Conservation (phyloP, 1,140 invertebrate genomes). For the Gryon sp. region DNA sequence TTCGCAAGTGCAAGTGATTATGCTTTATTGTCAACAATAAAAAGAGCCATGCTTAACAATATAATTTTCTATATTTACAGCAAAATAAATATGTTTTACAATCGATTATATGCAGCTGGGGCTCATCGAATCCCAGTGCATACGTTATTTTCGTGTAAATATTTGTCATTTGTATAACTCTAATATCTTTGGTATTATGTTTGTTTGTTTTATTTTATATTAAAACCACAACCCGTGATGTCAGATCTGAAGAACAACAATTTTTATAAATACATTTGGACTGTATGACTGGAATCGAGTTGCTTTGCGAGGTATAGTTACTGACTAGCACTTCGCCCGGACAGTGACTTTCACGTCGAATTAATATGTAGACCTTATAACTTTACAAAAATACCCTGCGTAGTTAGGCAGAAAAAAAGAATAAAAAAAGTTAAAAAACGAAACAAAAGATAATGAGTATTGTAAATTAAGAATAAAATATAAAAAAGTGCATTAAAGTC, state of each 20-base stretch:
- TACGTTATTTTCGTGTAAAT: conserved; percentile 24
- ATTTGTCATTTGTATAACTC: conserved; percentile 1
- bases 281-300: conserved; percentile 41
- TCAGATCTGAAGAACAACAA: conserved; percentile 12
- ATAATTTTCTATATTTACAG: conserved; percentile 72
- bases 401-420: conserved; percentile 37
- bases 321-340: conserved; percentile 45
- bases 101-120: conserved; percentile 42
- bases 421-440: conserved; percentile 25
- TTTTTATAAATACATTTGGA: conserved; percentile 28
- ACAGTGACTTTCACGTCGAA: conserved; percentile 31
- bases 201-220: conserved; percentile 4
- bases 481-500: conserved; percentile 15
- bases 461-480: conserved; percentile 28
- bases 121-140: conserved; percentile 29
- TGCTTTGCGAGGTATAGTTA: conserved; percentile 52
- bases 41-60: conserved; percentile 72
- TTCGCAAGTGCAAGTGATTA: conserved; percentile 70
- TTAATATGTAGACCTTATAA: conserved; percentile 47
- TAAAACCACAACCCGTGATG: neutral
- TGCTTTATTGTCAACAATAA: conserved; percentile 77
- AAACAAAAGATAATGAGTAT: conserved; percentile 14
- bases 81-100: conserved; percentile 68
- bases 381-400: conserved; percentile 52
- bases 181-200: conserved; percentile 5